Base-by-base conservation (phyloP, 2,888 invertebrate species). In the Eupithecia inturbata region DNA sequence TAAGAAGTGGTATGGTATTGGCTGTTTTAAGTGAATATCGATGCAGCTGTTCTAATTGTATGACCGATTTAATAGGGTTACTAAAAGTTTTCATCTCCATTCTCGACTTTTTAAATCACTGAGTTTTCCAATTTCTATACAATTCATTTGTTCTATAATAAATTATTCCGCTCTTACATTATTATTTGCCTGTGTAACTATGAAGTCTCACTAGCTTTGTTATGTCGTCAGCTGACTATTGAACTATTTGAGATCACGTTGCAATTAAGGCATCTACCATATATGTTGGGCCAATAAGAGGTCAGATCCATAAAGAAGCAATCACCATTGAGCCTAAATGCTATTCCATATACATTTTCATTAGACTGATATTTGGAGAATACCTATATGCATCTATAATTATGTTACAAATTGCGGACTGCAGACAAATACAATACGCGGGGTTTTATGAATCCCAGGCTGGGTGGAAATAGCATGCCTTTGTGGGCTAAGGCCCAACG, bases 291-390 rank as follows among this genome's bases (percentile, higher is more conserved):
- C 19, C 31, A 62, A 62, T 62, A 26, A 62, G 31, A 67, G 67
- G 67, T 67, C 67, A 67, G 22, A 67, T 53, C 49, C 33, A 53
- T 67, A n/a, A 49, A 45, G 22, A 41, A 45, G 19, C 67, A 31
- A 67, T 67, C 45, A 45, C 45, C 45, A 19, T 28, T 28, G 5
- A 41, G 1, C 1, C 28, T 45, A 28, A 67, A 67, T 26, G 19
- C 45, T 45, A 67, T 26, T 67, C 49, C 31, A 19, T 67, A 41
- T 45, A 26, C 1, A n/a, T 67, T 64, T 71, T 68, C 26, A 41
- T 60, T 41, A 22, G 39, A 41, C 26, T 26, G 80, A 26, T 22
- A 57, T 26, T 22, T 57, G 26, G 57, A 26, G n/a, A 22, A 22
- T 53, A n/a, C n/a, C n/a, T n/a, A n/a, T n/a, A n/a, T n/a, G n/a